Evolutionary conservation across 2,888 invertebrate species (phyloP), one percentile per base, ranked within the genome.

Genomic region (Dynastes grantii): DNA sequence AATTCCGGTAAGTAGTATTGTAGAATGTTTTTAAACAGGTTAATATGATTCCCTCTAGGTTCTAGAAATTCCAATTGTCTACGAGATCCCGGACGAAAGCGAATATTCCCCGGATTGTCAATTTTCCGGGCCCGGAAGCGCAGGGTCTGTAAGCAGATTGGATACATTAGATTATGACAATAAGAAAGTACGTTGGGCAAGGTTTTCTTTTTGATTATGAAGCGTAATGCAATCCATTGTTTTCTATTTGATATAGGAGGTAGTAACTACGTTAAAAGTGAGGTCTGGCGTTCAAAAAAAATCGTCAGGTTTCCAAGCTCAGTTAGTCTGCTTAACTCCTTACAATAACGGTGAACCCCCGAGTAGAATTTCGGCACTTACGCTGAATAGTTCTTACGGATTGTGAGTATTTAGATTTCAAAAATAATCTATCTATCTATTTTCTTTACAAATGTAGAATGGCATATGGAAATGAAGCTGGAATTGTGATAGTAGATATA

Each of bases 391-490:
- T 85, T 96, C 96, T 79, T 98, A 97, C 90, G 98, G 98, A 90
- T 92, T 99, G 98, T 98, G 91, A 95, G 97, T 94, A 84, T 45
- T 45, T 45, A 11, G 11, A 45, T 13, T 37, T 37, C 32, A 37
- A 45, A 51, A 32, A 63, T 27, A 37, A 37, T 51, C 22, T 55
- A 51, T 71, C 32, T 9, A 49, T 53, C 55, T 11, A 58, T 58
- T n/a, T 49, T 75, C 9, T 51, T 45, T 45, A 45, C 45, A 45
- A 45, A 45, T 8, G 0, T 45, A 98, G 98, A 88, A 93, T 99
- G 94, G 97, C 98, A 86, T 98, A 98, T 91, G 98, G 98, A 86
- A 98, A 97, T 89, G 98, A 98, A 90, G 95, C 95, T 85, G 98
- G 98, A 85, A 92, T 99, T 88, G 97, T 97, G 88, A 94, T 99